Base-by-base conservation (phyloP, 2,113 vertebrate species). In the Salvelinus alpinus region DNA sequence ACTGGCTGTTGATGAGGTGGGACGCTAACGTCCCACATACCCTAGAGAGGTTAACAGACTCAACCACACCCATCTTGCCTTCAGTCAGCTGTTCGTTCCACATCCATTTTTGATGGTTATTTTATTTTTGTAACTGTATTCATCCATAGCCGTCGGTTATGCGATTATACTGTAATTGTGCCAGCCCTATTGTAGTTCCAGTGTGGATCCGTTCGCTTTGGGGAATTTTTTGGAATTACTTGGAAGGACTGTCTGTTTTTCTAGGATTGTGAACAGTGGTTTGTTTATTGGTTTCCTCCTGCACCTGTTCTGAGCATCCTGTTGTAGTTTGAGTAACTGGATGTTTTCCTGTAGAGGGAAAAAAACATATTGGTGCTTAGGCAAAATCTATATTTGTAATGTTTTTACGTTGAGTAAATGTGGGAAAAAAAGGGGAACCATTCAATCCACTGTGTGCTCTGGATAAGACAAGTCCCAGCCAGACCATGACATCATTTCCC, bases 401-500 rank as follows among this genome's bases (percentile, higher is more conserved):
- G 3, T 11, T 9, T 38, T 38, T 13, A 38, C 38, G 7, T 22
- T 14, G 44, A 70, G 44, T 25, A 24, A 44, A 44, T 31, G 44
- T 48, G 7, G 38, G 2, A 44, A 11, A 44, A 8, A 9, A 3
- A 69, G n/a, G 38, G 68, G 68, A 70, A 70, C 20, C 44, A 24
- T 70, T 47, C 68, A 70, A 48, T 70, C 68, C 1, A 24, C 34
- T 48, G 11, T 47, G 7, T 70, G 34, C 7, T 65, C 22, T 22
- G 67, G 67, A 34, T 34, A 7, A 34, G 34, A 27, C 25, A 57
- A 29, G 3, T 29, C 60, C 68, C 48, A 68, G 62, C 72, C 77
- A 72, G 70, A 72, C 73, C 2, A 64, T 67, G 78, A 76, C 70
- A 48, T 76, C 62, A 68, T 75, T 71, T 67, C 71, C 66, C 38